Conservation (phyloP, 2,113 vertebrate genomes). For the Rhea americana region DNA sequence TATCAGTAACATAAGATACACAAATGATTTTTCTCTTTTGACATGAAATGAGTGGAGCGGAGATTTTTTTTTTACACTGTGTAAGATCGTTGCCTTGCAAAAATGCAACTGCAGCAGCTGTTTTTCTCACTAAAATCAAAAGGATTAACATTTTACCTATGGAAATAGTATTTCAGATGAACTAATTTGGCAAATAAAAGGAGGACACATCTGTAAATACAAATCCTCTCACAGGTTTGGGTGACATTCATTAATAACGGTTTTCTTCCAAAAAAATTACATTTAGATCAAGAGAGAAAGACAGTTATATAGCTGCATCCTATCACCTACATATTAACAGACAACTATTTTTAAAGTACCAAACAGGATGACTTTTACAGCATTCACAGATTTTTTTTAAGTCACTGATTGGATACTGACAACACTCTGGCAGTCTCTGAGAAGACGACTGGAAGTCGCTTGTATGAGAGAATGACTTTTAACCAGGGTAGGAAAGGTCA, state of each 20-base stretch:
- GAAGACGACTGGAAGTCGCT: not conserved
- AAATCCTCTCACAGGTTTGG: conserved; percentile 22
- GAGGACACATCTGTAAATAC: conserved; percentile 23
- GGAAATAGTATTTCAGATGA: not conserved
- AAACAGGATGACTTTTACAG: not conserved
- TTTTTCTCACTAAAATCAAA: conserved; percentile 21
- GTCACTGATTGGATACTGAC: not conserved
- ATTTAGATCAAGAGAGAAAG: conserved; percentile 29
- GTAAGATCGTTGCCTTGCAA: not conserved
- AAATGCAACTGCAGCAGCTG: not conserved
- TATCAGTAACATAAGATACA: not conserved
- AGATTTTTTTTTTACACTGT: not conserved
- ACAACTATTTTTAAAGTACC: not conserved
- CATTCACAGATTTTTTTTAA: not conserved
- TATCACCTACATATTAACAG: not conserved
- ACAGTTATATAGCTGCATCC: not conserved
- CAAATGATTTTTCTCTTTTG: not conserved
- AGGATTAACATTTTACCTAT: not conserved
- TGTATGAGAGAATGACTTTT: not conserved
- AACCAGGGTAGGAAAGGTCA: not conserved
- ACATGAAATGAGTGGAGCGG: not conserved
- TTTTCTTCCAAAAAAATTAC: conserved; percentile 51
- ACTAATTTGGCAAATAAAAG: not conserved
- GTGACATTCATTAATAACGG: conserved; percentile 48
- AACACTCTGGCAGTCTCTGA: not conserved